Base-by-base conservation (phyloP, 2,888 invertebrate genomes). In the Sphaeridia pumilis region DNA sequence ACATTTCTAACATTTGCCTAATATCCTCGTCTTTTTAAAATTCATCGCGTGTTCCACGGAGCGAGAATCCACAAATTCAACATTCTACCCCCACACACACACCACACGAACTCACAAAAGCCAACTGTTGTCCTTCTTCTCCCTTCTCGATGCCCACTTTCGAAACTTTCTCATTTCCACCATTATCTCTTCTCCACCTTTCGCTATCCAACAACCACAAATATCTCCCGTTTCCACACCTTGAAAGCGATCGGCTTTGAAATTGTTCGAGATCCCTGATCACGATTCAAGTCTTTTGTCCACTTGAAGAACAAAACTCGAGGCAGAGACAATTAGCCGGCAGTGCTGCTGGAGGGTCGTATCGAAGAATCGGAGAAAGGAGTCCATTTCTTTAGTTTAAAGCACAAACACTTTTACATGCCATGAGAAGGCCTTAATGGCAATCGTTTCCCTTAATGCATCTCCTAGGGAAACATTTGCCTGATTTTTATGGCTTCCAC, bases 41-140 rank as follows among this genome's bases (percentile, higher is more conserved):
- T 58, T 58, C 58, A 52, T 51, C 51, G 46, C 55, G 54, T 54
- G 58, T 47, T 46, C 52, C 36, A 28, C 4, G 42, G 34, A n/a
- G 41, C 36, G 27, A 51, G 55, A 52, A 56, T 58, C 58, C n/a
- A n/a, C n/a, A n/a, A n/a, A n/a, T n/a, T n/a, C n/a, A n/a, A n/a
- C n/a, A n/a, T 50, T 58, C 56, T 58, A 53, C 54, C 42, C 34
- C 38, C 21, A n/a, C n/a, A n/a, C n/a, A n/a, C n/a, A n/a, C n/a
- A 49, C 36, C 42, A 35, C 51, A 51, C 51, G 45, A 44, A 50
- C 28, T 46, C 42, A 57, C 45, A 49, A 35, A 28, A 52, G 56
- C 62, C 62, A 62, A 62, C 62, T 62, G 62, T 62, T 62, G 62
- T 62, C 60, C 58, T 54, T 50, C 36, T 25, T 52, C 26, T 46